Base-by-base conservation (phyloP, 2,113 vertebrate species). In the Neolamprologus sp. region DNA sequence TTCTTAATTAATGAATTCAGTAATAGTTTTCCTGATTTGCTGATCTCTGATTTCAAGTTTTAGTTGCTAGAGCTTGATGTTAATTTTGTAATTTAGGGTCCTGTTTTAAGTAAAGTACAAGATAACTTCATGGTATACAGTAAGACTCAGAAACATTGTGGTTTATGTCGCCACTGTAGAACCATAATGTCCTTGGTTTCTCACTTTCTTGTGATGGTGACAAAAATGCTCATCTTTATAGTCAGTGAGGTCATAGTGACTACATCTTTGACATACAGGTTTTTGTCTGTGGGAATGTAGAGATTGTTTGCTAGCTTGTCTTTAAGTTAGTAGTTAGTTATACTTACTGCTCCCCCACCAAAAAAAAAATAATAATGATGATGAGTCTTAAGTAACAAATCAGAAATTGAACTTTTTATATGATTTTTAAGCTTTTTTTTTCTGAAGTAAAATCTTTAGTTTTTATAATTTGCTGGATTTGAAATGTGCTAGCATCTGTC, bases 351-450 rank as follows among this genome's bases (percentile, higher is more conserved):
- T 3, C n/a, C 23, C 21, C n/a, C 12, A 2, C 11, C 3, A 2
- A 53, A 21, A 2, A 7, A 55, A 16, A 0, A 9, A 9, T 0
- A 31, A 60, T 28, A 58, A 58, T 10, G 3, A 60, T 7, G 0
- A 33, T 60, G 58, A 63, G 16, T 35, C 16, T 11, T 35, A 12
- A 63, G 58, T 11, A 63, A 63, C 57, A 63, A 33, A 63, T 73
- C 37, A 16, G 68, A 45, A 73, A 7, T 45, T 1, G 1, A 73
- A 16, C 8, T 26, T 28, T 47, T 75, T 26, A 28, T 73, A 26
- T 28, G 8, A 73, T 7, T 47, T 73, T 9, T 10, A 63, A 63
- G 3, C 4, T 45, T 42, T 42, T 45, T 47, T 10, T 10, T 10
- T 11, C 21, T 28, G 23, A 23, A 26, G 14, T 75, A 75, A 19